A percentile compares a stretch with the other conserved stretches of the same genome.
Conservation (phyloP, 2,113 vertebrate genomes). For the Pomatorhinus ruficollis region DNA sequence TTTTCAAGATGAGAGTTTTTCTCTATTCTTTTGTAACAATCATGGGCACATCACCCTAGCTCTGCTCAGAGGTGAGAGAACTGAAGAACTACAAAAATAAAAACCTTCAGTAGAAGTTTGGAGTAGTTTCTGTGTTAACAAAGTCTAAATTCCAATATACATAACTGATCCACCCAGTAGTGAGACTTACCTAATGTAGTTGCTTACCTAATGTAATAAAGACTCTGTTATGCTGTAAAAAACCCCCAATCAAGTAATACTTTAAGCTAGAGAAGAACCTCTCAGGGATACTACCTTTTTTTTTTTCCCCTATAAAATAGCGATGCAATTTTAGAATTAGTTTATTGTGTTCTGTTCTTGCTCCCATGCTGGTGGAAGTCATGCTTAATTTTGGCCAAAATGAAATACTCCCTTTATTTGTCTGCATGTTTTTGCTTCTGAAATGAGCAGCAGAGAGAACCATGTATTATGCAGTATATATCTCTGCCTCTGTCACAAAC, state of each 20-base stretch:
- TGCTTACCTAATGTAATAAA: neutral
- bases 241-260: rapidly evolving
- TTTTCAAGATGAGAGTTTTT: neutral
- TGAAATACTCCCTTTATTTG: neutral
- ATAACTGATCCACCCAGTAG: neutral
- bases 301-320: neutral
- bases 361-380: neutral
- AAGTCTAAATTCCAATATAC: neutral
- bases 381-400: neutral
- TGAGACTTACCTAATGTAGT: neutral
- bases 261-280: neutral
- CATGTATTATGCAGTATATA: neutral
- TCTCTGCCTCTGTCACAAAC: neutral
- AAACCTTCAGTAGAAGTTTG: neutral
- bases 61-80: neutral
- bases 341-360: neutral
- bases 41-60: neutral
- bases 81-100: neutral
- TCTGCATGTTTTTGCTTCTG: neutral
- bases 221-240: neutral
- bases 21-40: neutral
- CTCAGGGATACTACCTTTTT: neutral
- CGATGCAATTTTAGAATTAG: neutral
- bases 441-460: neutral
- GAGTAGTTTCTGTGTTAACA: neutral